Conservation (phyloP, 2,888 invertebrate genomes). For the Pseudeuparius sepicola region DNA sequence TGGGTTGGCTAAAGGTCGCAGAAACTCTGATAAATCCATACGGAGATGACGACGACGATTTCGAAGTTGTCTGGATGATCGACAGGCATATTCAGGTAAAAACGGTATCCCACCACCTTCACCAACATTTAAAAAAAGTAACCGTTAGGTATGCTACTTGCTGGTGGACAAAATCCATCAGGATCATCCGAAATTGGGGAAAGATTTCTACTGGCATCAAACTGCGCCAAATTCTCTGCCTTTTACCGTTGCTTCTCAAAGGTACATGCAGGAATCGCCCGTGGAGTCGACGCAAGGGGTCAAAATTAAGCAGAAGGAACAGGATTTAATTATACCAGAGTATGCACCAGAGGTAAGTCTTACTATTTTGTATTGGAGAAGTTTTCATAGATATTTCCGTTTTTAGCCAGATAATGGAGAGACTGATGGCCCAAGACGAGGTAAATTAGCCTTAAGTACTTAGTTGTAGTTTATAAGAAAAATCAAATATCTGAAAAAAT, state of each 20-base stretch:
- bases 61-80: slow-evolving; percentile 86
- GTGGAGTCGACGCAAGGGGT: slow-evolving; percentile 75
- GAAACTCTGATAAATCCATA: slow-evolving; percentile 85
- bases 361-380: not conserved
- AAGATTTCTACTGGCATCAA: slow-evolving; percentile 80
- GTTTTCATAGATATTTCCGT: slow-evolving; percentile 1
- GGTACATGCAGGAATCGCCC: slow-evolving; percentile 72
- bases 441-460: slow-evolving; percentile 9
- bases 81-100: slow-evolving; percentile 80
- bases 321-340: slow-evolving; percentile 29
- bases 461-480: no score
- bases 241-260: slow-evolving; percentile 74
- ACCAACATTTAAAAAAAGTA: no score
- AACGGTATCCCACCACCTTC: no score
- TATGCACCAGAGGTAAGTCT: slow-evolving; percentile 17
- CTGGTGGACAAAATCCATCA: slow-evolving; percentile 90
- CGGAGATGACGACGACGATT: slow-evolving; percentile 84
- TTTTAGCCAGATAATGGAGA: not conserved
- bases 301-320: slow-evolving; percentile 58
- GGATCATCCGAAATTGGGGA: slow-evolving; percentile 75
- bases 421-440: slow-evolving; percentile 11
- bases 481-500: no score
- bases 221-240: slow-evolving; percentile 53
- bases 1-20: slow-evolving; percentile 87
- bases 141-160: slow-evolving; percentile 72